phyloP scores from a whole-genome alignment of 1,140 invertebrate species.

The Nixonia krombeini region DNA sequence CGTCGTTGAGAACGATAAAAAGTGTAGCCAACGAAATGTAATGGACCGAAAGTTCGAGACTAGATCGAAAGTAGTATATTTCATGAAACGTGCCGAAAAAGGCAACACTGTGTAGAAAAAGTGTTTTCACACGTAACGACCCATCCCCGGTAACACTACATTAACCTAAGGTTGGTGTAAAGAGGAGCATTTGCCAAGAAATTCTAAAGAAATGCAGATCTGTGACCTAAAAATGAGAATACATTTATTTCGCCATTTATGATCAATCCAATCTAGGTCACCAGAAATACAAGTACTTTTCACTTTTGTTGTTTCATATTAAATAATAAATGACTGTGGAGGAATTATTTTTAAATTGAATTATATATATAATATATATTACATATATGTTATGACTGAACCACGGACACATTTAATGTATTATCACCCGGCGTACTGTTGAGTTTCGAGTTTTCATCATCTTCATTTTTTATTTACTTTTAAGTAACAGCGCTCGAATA shows the following conservation, averaged over 20 bases:
- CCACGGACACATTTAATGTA: constrained; percentile 65
- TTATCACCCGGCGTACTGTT: constrained; percentile 60
- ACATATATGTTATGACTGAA: constrained; percentile 70
- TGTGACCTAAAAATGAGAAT: constrained; percentile 81
- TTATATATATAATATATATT: constrained; percentile 68
- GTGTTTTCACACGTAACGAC: constrained; percentile 43
- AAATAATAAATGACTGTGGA: constrained; percentile 70
- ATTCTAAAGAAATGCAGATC: constrained; percentile 54
- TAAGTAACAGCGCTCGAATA: constrained; percentile 63
- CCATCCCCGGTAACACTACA: constrained; percentile 45
- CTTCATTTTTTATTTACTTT: constrained; percentile 53
- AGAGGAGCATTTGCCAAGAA: constrained; percentile 53
- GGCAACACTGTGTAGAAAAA: constrained; percentile 41
- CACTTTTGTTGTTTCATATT: constrained; percentile 65
- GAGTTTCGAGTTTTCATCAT: constrained; percentile 46
- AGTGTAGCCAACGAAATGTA: too few relatives aligned
- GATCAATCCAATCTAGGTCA: constrained; percentile 70
- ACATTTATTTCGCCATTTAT: constrained; percentile 77
- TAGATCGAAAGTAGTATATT: too few relatives aligned
- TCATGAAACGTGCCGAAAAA: constrained; percentile 27
- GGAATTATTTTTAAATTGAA: constrained; percentile 61
- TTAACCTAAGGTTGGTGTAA: constrained; percentile 52
- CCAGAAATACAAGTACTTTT: constrained; percentile 71
- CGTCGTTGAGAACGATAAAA: too few relatives aligned
- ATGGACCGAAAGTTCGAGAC: too few relatives aligned